Evolutionary conservation across 2,113 vertebrate genomes (phyloP).

Genomic region (Phrynosoma blainvillii): DNA sequence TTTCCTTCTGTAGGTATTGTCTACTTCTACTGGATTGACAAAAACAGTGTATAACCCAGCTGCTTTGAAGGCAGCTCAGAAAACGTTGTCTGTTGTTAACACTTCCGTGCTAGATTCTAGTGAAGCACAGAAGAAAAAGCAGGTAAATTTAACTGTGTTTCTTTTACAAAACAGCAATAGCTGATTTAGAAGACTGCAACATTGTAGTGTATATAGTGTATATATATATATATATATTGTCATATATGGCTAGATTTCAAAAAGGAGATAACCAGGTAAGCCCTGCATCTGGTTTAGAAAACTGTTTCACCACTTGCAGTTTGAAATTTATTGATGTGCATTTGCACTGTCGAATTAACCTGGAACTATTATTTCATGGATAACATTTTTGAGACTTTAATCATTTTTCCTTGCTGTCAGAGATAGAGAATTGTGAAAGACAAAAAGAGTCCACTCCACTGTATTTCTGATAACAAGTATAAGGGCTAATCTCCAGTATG

Average conservation of each 20-base stretch:
- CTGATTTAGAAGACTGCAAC: constrained; percentile 46
- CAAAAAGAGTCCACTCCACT: no score
- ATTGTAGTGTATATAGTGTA: constrained; percentile 40
- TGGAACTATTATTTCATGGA: neutral
- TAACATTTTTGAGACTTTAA: neutral
- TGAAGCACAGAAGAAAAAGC: constrained; percentile 94
- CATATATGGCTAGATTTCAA: constrained; percentile 19
- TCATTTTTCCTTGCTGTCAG: no score
- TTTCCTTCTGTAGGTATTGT: constrained; percentile 87
- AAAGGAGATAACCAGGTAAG: neutral
- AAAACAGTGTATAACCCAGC: constrained; percentile 98
- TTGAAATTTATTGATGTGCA: neutral
- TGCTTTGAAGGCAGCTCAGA: constrained; percentile 92
- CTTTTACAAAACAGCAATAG: constrained; percentile 54
- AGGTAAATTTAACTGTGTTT: constrained; percentile 77
- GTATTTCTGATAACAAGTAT: no score
- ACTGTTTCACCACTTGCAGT: neutral
- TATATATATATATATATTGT: constrained; percentile 34
- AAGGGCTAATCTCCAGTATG: no score
- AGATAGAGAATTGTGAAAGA: no score
- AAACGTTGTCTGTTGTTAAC: constrained; percentile 78
- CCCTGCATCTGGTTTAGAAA: neutral
- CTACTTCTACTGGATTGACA: constrained; percentile 93
- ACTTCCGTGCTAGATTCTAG: constrained; percentile 79
- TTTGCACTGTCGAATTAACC: neutral